These are phyloP conservation scores for Thamnophis sirtalis DNA, from an alignment of 2,113 vertebrate species.

Conservation along the genomic window DNA sequence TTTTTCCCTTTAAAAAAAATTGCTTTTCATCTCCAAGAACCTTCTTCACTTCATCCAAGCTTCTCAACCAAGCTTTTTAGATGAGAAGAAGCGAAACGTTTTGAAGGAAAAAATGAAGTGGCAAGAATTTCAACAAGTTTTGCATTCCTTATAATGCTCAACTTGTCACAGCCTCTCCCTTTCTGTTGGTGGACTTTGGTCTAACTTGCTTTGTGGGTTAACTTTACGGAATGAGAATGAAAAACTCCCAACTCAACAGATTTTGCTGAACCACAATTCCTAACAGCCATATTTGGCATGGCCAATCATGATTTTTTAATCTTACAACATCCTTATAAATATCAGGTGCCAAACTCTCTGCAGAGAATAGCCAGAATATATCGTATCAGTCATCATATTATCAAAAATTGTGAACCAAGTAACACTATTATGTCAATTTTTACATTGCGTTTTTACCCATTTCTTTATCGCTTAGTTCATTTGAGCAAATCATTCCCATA, in stretches of 20 bases:
- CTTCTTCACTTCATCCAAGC: not conserved
- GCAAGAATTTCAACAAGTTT: not conserved
- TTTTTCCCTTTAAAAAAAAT: not conserved
- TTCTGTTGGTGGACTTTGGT: not conserved
- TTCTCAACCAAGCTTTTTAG: not conserved
- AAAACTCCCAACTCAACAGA: not conserved
- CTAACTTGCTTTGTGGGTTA: not conserved
- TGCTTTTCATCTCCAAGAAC: not conserved
- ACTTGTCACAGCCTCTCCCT: not conserved
- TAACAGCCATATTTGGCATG: not conserved
- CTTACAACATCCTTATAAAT: not conserved
- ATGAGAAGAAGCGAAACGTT: not conserved
- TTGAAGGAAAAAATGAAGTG: not conserved
- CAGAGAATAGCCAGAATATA: not conserved
- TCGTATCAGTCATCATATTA: not conserved
- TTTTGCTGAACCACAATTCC: not conserved
- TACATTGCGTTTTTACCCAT: not conserved
- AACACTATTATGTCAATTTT: fast-evolving
- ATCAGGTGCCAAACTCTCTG: no score
- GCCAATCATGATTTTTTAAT: not conserved
- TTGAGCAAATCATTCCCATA: conserved; percentile 13
- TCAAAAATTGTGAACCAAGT: not conserved
- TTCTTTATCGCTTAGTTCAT: not conserved
- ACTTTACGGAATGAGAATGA: not conserved
- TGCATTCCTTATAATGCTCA: not conserved